These are phyloP conservation scores for Orchesella cincta DNA, from an alignment of 1,140 invertebrate species.

Conservation along the genomic window DNA sequence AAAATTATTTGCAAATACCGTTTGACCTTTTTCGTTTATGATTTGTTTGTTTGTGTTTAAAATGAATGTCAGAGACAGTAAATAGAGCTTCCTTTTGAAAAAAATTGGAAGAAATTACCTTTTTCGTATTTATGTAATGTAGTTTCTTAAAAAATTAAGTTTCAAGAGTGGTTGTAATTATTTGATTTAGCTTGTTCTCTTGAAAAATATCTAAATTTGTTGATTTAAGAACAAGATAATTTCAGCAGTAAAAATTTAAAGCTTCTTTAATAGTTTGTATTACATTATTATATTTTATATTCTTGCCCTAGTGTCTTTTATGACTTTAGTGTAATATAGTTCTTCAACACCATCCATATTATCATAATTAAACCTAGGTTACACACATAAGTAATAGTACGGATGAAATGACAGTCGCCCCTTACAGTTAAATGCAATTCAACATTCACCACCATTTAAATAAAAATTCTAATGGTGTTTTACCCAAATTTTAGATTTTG, in stretches of 20 bases:
- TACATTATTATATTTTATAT: neutral
- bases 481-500: too few relatives aligned
- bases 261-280: neutral
- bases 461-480: too few relatives aligned
- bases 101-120: too few relatives aligned
- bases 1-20: too few relatives aligned
- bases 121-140: too few relatives aligned
- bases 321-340: neutral
- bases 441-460: too few relatives aligned
- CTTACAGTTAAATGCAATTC: too few relatives aligned
- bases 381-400: neutral
- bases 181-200: neutral
- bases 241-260: slow-evolving; percentile 2
- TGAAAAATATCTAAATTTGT: neutral
- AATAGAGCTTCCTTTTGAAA: too few relatives aligned
- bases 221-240: neutral
- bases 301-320: neutral
- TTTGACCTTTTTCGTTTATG: too few relatives aligned
- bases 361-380: neutral
- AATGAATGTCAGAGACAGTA: too few relatives aligned
- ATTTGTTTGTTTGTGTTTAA: too few relatives aligned
- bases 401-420: too few relatives aligned
- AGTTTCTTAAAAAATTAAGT: neutral
- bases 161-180: neutral
- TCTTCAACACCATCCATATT: neutral